Percentiles rank a stretch among this genome's conserved stretches.
phyloP scores from a whole-genome alignment of 37 sponge, comb jelly and placozoan species.

The Beroe ovata region DNA sequence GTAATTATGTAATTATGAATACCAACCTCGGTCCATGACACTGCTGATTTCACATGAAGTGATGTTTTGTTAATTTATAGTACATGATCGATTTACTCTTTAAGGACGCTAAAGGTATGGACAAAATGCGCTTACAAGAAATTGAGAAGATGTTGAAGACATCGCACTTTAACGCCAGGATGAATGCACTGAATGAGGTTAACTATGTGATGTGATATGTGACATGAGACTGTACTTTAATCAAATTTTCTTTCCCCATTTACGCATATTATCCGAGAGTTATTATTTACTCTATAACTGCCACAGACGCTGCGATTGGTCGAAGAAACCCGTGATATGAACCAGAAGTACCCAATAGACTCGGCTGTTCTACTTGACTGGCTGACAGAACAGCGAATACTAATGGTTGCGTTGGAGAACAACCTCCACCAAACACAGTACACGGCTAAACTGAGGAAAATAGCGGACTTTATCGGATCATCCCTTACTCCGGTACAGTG shows the following conservation, averaged over 20 bases:
- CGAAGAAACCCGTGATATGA: conserved; percentile 56
- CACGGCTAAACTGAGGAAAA: conserved; percentile 84
- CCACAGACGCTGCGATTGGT: conserved; percentile 47
- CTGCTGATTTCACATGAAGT: no score
- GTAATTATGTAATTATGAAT: no score
- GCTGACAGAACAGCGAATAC: conserved; percentile 29
- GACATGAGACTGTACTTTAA: no score
- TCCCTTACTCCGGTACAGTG: conserved; percentile 74
- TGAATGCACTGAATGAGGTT: conserved; percentile 97
- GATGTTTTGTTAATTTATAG: no score
- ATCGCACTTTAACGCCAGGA: conserved; percentile 96
- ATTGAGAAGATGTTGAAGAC: conserved; percentile 85
- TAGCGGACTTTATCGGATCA: conserved; percentile 88
- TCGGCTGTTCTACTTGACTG: neutral
- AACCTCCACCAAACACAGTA: conserved; percentile 97
- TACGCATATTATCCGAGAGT: no score
- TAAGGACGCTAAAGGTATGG: conserved; percentile 68
- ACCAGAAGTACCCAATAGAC: conserved; percentile 58
- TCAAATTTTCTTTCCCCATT: no score
- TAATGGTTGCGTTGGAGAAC: conserved; percentile 48
- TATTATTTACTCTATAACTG: no score
- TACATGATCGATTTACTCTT: neutral
- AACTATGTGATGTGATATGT: no score
- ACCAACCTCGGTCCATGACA: no score
- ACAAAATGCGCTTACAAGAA: conserved; percentile 76